Conservation (phyloP, 2,113 vertebrate genomes). For the Paramisgurnus dabryanus region DNA sequence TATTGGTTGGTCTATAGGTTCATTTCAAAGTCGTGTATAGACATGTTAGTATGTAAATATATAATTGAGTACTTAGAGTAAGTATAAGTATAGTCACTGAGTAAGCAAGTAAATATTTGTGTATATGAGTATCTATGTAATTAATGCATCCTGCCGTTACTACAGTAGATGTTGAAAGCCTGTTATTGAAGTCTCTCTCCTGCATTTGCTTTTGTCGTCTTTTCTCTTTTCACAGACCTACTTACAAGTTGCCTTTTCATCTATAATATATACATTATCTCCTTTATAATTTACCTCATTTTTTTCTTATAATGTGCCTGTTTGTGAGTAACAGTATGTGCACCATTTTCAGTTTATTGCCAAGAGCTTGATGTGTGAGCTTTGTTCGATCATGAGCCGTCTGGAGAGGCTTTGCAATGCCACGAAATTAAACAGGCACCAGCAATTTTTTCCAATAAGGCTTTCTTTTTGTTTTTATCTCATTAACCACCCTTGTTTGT, state of each 20-base stretch:
- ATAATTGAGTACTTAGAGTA: neutral
- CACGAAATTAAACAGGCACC: neutral
- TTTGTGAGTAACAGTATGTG: neutral
- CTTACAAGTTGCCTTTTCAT: neutral
- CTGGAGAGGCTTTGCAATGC: neutral
- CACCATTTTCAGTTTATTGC: neutral
- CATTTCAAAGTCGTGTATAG: neutral
- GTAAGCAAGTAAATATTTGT: neutral
- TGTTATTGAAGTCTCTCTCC: constrained; percentile 64
- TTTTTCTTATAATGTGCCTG: neutral
- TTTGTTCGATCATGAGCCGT: neutral
- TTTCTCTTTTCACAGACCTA: constrained; percentile 37
- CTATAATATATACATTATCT: neutral
- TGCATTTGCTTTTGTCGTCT: constrained; percentile 54
- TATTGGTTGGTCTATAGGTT: neutral
- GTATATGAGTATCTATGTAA: neutral
- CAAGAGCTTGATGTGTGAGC: neutral
- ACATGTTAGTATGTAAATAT: neutral
- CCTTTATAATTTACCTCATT: neutral
- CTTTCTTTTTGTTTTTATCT: too few species aligned
- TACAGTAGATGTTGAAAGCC: constrained; percentile 44
- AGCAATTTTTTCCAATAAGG: neutral
- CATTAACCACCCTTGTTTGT: too few species aligned
- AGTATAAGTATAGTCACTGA: neutral
- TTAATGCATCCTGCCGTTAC: neutral